A percentile compares a stretch with the other conserved stretches of the same genome.
phyloP scores from a whole-genome alignment of 2,113 vertebrate species.

The Peromyscus leucopus region DNA sequence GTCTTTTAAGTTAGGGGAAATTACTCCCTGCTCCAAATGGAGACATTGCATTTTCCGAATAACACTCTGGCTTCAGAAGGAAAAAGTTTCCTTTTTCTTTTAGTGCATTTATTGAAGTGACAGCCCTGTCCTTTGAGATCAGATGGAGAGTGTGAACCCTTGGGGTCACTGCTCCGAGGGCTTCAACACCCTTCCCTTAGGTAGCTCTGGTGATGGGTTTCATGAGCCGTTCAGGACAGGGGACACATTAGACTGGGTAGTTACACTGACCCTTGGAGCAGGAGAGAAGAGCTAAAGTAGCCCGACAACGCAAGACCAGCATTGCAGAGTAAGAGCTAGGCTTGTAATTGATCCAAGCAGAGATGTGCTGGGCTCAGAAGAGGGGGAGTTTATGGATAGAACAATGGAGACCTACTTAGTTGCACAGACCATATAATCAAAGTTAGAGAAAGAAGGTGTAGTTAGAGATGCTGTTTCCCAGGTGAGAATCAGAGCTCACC shows the following conservation, averaged over 20 bases:
- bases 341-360: not conserved
- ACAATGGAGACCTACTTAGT: not conserved
- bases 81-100: not conserved
- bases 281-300: not conserved
- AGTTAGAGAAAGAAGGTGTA: not conserved
- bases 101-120: not conserved
- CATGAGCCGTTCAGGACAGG: not conserved
- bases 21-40: not conserved
- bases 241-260: not conserved
- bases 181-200: not conserved
- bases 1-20: not conserved
- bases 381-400: not conserved
- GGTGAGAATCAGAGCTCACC: not conserved
- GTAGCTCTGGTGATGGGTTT: not conserved
- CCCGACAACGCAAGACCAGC: not conserved
- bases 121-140: not conserved
- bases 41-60: not conserved
- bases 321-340: too few relatives aligned
- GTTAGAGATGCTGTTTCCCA: not conserved
- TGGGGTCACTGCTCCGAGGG: not conserved
- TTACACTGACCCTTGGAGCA: not conserved
- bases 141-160: not conserved
- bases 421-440: not conserved
- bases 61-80: not conserved
- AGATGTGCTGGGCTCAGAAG: not conserved